These are phyloP conservation scores for Liodrosophila aerea DNA, from an alignment of 2,888 invertebrate genomes.

Conservation along the genomic window DNA sequence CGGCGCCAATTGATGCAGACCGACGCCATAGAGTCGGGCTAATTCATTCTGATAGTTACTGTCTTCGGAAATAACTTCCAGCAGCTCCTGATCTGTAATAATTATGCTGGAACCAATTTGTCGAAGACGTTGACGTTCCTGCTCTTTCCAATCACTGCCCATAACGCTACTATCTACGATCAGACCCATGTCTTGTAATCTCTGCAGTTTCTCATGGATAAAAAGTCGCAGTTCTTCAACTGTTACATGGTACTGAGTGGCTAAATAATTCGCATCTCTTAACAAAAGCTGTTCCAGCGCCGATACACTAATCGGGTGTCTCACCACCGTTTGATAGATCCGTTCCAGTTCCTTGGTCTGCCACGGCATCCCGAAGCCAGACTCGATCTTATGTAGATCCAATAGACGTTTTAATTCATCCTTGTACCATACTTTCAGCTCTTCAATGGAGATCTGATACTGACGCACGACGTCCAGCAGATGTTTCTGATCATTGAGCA, in stretches of 20 bases:
- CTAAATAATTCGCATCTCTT: slow-evolving; percentile 42
- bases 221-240: slow-evolving; percentile 73
- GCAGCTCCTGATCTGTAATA: slow-evolving; percentile 75
- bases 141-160: slow-evolving; percentile 63
- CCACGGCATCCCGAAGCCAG: slow-evolving; percentile 69
- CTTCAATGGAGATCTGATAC: slow-evolving; percentile 69
- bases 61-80: slow-evolving; percentile 72
- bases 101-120: slow-evolving; percentile 70
- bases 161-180: slow-evolving; percentile 26
- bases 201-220: slow-evolving; percentile 72
- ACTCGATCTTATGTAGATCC: slow-evolving; percentile 62
- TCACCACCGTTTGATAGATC: slow-evolving; percentile 60
- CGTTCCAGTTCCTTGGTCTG: slow-evolving; percentile 74
- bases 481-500: slow-evolving; percentile 66
- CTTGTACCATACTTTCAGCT: slow-evolving; percentile 76
- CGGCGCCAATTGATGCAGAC: slow-evolving; percentile 60
- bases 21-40: slow-evolving; percentile 65
- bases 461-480: slow-evolving; percentile 63
- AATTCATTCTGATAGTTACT: slow-evolving; percentile 67
- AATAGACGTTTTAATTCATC: slow-evolving; percentile 69
- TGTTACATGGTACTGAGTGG: slow-evolving; percentile 65
- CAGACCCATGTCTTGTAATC: slow-evolving; percentile 71
- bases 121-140: slow-evolving; percentile 74
- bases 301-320: slow-evolving; percentile 62
- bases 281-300: slow-evolving; percentile 66